Base-by-base conservation (phyloP, 2,888 invertebrate species). In the Sphaerophoria rueppellii region DNA sequence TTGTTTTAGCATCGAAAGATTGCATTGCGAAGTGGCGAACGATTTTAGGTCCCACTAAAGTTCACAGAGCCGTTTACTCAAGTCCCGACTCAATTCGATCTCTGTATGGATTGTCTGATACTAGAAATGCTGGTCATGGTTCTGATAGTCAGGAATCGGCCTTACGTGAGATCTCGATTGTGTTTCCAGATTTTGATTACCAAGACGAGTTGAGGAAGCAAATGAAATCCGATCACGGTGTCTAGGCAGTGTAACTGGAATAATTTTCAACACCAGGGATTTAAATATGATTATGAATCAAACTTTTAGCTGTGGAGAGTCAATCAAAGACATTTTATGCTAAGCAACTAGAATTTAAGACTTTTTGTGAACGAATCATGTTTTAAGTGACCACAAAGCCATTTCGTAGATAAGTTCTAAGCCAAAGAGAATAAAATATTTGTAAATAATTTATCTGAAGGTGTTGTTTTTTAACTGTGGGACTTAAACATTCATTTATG, bases 41-140 rank as follows among this genome's bases (percentile, higher is more conserved):
- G 69, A 91, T 98, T 63, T 95, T 98, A 93, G 98, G 98, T 0
- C 98, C 98, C 1, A 98, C 98, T 0, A 97, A 97, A 92, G 96
- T 96, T 0, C 96, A 93, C 89, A 95, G 95, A 90, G 95, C 97
- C 0, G 95, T 97, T 81, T 96, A 95, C 89, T 94, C 94, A 75
- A 94, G 95, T 72, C 98, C 98, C 0, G 91, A 95, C 71, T 94
- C 95, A 70, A 94, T 99, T 83, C 93, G 99, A 88, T 97, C 97
- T 2, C 93, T 93, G 89, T 97, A 95, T 92, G 98, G 98, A 0
- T 93, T 98, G 16, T 97, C 98, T 0, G 99, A 99, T 90, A 98
- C 99, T 0, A 94, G 98, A 88, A 99, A 99, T 93, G 97, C 96
- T 2, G 95, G 96, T 9, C 99, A 99, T 92, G 98, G 98, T 14